Conservation (phyloP, 2,888 invertebrate genomes). For the Mesochorus sp. region DNA sequence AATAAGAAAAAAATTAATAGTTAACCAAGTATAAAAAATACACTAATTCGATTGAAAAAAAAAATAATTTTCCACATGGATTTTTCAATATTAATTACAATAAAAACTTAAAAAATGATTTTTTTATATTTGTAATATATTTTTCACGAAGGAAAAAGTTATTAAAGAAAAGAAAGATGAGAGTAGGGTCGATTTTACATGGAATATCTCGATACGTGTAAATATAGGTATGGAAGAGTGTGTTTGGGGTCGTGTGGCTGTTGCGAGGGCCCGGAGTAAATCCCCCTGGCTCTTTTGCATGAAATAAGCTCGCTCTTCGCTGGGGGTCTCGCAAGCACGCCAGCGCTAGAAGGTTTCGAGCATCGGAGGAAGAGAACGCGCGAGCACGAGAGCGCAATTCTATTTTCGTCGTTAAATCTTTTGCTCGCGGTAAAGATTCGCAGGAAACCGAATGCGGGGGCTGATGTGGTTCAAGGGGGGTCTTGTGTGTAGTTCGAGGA, state of each 20-base stretch:
- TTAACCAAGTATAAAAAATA: too few relatives aligned
- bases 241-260: background rate
- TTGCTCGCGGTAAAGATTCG: conserved; percentile 37
- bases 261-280: conserved; percentile 10
- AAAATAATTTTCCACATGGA: too few relatives aligned
- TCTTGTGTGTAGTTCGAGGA: conserved; percentile 45
- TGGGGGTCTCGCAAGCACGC: conserved; percentile 63
- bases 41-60: too few relatives aligned
- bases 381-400: conserved; percentile 14
- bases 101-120: too few relatives aligned
- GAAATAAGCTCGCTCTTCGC: conserved; percentile 55
- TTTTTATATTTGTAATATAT: too few relatives aligned
- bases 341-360: conserved; percentile 48
- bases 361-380: conserved; percentile 35
- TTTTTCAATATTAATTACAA: too few relatives aligned
- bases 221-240: conserved; percentile 13
- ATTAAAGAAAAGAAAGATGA: background rate
- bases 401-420: conserved; percentile 40
- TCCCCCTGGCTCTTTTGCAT: conserved; percentile 3
- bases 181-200: background rate
- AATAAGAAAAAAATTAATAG: too few relatives aligned
- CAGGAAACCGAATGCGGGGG: conserved; percentile 52
- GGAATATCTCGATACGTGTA: background rate
- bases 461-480: conserved; percentile 42
- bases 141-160: background rate